Conservation (phyloP, 2,113 vertebrate genomes). For the Phalacrocorax aristotelis region DNA sequence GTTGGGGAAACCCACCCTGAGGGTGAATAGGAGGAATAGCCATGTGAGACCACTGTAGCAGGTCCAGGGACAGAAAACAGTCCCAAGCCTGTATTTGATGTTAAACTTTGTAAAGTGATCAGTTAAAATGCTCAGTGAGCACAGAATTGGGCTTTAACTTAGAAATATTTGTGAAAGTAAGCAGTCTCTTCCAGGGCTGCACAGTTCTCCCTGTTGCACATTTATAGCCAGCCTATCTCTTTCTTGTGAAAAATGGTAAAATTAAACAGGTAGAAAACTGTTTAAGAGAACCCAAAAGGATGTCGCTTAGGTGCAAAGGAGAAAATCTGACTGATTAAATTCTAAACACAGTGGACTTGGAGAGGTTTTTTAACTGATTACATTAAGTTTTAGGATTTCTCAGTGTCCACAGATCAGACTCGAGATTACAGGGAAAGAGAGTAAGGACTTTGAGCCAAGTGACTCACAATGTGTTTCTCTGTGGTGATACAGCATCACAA, state of each 20-base stretch:
- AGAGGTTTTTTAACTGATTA: not conserved
- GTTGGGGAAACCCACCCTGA: not conserved
- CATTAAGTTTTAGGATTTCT: not conserved
- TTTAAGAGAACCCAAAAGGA: not conserved
- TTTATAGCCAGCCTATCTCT: not conserved
- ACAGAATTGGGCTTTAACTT: not conserved
- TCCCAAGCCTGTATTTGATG: not conserved
- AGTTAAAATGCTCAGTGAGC: not conserved
- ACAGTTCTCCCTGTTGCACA: fast-evolving
- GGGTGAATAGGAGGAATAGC: not conserved
- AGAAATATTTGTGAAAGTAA: not conserved
- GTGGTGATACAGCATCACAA: not conserved
- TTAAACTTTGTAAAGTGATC: not conserved
- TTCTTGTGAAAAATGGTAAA: not conserved
- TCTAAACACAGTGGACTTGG: not conserved
- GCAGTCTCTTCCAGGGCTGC: not conserved
- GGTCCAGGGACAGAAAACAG: not conserved
- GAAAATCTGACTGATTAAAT: not conserved
- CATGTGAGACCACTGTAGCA: not conserved
- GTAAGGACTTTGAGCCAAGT: not conserved
- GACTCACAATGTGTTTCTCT: not conserved
- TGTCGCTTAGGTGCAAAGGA: not conserved
- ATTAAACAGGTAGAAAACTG: not conserved
- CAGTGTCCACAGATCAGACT: not conserved
- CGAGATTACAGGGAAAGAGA: not conserved